Evolutionary conservation across 2,888 invertebrate species (phyloP).

Genomic region (Rhimphoctona megacephalus): DNA sequence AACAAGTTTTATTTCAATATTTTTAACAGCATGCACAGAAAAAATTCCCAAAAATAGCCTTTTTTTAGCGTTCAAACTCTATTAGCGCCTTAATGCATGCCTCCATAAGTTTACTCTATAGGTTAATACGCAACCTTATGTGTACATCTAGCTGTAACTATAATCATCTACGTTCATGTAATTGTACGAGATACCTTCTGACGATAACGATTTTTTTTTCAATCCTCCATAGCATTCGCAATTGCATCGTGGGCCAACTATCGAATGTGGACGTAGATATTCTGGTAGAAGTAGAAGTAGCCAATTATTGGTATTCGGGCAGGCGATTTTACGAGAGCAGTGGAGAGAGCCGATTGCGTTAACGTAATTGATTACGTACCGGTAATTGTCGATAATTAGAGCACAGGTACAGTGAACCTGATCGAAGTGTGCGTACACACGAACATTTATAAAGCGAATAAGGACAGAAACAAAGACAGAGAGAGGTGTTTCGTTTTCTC

Average conservation of each 20-base stretch:
- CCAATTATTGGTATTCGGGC: constrained; percentile 77
- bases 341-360: constrained; percentile 78
- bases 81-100: background rate
- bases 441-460: constrained; percentile 11
- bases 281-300: constrained; percentile 60
- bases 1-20: too few relatives aligned
- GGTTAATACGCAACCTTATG: background rate
- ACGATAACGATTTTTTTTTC: constrained; percentile 7
- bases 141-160: background rate
- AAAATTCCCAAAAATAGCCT: too few relatives aligned
- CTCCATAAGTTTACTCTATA: background rate
- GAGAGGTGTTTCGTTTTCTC: constrained; percentile 8
- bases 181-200: background rate
- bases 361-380: constrained; percentile 82
- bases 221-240: constrained; percentile 25
- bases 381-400: constrained; percentile 82
- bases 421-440: constrained; percentile 28
- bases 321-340: constrained; percentile 72
- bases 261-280: constrained; percentile 49
- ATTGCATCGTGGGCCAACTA: constrained; percentile 1
- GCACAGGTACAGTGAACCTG: constrained; percentile 71
- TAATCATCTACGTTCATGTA: background rate
- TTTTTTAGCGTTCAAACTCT: too few relatives aligned
- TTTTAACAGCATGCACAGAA: too few relatives aligned
- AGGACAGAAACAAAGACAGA: background rate